Evolutionary conservation across 2,888 invertebrate genomes (phyloP).

Genomic region (Poecilobothrus nobilitatus): DNA sequence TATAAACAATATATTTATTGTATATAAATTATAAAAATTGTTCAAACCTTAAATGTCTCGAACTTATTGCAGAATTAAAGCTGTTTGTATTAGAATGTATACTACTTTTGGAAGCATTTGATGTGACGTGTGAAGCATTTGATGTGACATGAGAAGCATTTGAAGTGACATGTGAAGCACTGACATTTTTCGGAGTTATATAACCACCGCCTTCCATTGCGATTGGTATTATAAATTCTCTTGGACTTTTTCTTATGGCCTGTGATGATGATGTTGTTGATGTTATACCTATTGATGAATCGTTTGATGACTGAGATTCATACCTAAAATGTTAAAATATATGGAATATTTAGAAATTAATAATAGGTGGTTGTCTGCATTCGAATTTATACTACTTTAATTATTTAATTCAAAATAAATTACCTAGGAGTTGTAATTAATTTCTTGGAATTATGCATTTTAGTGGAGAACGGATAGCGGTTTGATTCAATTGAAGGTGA

Average conservation of each 20-base stretch:
- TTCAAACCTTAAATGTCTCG: neutral
- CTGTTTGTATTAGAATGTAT: constrained; percentile 6
- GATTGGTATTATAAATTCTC: constrained; percentile 90
- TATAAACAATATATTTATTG: too few relatives aligned
- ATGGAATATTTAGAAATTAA: neutral
- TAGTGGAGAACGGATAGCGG: constrained; percentile 53
- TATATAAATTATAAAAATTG: neutral
- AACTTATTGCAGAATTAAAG: neutral
- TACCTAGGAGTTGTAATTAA: neutral
- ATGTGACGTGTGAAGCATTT: constrained; percentile 48
- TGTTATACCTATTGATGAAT: constrained; percentile 56
- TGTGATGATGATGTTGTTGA: constrained; percentile 45
- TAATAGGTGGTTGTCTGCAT: neutral
- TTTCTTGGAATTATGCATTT: constrained; percentile 28
- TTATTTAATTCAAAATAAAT: neutral
- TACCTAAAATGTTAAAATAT: constrained; percentile 14
- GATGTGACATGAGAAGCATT: constrained; percentile 50
- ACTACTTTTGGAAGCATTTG: constrained; percentile 42
- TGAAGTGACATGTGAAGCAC: constrained; percentile 55
- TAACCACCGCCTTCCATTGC: constrained; percentile 84
- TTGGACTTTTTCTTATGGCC: constrained; percentile 78
- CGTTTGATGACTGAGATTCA: constrained; percentile 54
- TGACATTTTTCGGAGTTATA: constrained; percentile 54
- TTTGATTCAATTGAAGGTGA: constrained; percentile 43
- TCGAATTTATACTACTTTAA: too few relatives aligned